Conservation (phyloP, 1,140 invertebrate species). For the Acromyrmex echinatior region DNA sequence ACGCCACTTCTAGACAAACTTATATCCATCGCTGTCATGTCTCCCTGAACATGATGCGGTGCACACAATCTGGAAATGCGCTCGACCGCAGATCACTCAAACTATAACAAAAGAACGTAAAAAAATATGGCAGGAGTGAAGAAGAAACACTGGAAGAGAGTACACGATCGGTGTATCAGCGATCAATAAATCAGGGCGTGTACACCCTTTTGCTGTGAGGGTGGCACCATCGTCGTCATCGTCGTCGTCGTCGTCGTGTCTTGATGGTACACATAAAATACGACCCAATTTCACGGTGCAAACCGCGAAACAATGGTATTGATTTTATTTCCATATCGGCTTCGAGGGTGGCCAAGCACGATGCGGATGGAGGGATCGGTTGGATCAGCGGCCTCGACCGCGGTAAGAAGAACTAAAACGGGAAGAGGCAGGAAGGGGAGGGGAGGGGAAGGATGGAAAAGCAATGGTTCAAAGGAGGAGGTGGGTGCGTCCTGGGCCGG, state of each 20-base stretch:
- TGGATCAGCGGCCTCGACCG: constrained; percentile 21
- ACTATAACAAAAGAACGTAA: background rate
- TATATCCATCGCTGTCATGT: background rate
- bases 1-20: background rate
- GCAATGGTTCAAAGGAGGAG: constrained; percentile 63
- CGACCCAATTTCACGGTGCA: constrained; percentile 82
- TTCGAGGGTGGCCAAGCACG: background rate
- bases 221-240: constrained; percentile 43
- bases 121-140: constrained; percentile 17
- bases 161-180: constrained; percentile 62
- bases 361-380: constrained; percentile 8
- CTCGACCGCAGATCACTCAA: constrained; percentile 4
- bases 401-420: background rate
- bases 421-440: background rate
- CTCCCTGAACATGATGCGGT: background rate
- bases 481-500: constrained; percentile 56
- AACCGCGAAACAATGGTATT: constrained; percentile 86
- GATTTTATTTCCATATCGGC: constrained; percentile 86
- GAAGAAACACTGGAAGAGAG: background rate
- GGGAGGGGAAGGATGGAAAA: constrained; percentile 28
- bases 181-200: constrained; percentile 74
- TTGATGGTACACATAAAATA: constrained; percentile 78
- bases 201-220: constrained; percentile 27
- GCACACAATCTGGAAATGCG: background rate
- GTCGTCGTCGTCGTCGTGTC: constrained; percentile 54